These are phyloP conservation scores for Chaenocephalus aceratus DNA, from an alignment of 2,113 vertebrate species.

Conservation along the genomic window DNA sequence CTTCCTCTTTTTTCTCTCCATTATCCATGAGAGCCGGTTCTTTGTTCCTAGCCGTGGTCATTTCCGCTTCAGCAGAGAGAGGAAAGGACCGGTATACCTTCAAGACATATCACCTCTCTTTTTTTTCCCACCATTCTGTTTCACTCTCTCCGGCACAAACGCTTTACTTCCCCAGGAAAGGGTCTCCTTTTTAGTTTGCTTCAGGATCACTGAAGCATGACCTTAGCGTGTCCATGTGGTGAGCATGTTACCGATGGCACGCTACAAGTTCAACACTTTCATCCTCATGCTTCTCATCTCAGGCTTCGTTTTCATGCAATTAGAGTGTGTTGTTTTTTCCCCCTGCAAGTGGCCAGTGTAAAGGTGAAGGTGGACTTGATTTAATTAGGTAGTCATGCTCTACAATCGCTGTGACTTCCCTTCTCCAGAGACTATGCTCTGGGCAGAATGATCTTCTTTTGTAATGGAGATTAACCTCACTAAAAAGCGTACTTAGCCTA, in stretches of 20 bases:
- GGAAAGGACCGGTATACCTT: conserved; percentile 40
- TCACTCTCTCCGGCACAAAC: conserved; percentile 29
- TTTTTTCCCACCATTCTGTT: conserved; percentile 21
- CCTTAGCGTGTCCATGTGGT: conserved; percentile 37
- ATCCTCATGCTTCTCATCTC: conserved; percentile 37
- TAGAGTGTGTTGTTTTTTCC: conserved; percentile 1
- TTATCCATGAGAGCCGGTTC: conserved; percentile 37
- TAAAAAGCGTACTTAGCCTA: conserved; percentile 64
- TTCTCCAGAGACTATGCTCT: conserved; percentile 29
- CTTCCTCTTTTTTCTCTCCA: conserved; percentile 1
- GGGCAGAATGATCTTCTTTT: conserved; percentile 64
- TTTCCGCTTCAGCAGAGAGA: conserved; percentile 56
- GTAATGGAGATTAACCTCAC: conserved; percentile 76
- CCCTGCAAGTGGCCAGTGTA: conserved; percentile 17
- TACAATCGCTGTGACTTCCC: conserved; percentile 25
- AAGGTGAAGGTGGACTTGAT: conserved; percentile 63
- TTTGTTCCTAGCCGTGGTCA: conserved; percentile 57
- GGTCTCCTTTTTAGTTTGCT: conserved; percentile 20
- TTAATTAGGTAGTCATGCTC: conserved; percentile 58
- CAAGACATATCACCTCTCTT: conserved; percentile 45
- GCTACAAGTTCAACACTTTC: conserved; percentile 15
- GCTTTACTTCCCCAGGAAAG: conserved; percentile 21
- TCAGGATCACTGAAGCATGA: conserved; percentile 50
- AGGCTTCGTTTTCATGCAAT: conserved; percentile 14
- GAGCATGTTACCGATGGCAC: conserved; percentile 37